phyloP scores from a whole-genome alignment of 2,888 invertebrate species.

The Carcina quercana region DNA sequence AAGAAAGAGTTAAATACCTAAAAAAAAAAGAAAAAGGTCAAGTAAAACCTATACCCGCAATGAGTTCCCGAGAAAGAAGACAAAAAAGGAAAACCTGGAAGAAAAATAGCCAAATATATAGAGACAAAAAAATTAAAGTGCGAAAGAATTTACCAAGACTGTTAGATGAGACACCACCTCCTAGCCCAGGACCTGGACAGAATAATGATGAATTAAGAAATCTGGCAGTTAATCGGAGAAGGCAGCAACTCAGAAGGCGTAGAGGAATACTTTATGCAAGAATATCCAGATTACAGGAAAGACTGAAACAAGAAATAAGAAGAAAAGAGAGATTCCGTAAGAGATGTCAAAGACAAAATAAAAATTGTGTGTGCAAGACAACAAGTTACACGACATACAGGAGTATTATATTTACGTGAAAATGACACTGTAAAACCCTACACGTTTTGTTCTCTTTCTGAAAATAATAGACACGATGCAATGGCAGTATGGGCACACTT shows the following conservation, averaged over 20 bases:
- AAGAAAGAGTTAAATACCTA: constrained; percentile 3
- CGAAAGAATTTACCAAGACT: constrained; percentile 14
- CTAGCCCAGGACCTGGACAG: constrained; percentile 11
- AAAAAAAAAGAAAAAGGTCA: constrained; percentile 5
- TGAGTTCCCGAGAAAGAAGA: constrained; percentile 7
- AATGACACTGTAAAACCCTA: constrained; percentile 7
- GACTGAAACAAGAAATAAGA: constrained; percentile 12
- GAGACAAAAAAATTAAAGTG: constrained; percentile 8
- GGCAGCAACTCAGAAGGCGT: constrained; percentile 13
- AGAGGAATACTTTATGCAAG: constrained; percentile 15
- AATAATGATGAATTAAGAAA: constrained; percentile 10
- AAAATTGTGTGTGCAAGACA: constrained; percentile 3
- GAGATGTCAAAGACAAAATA: constrained; percentile 11
- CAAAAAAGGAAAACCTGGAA: constrained; percentile 7
- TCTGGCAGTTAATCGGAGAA: constrained; percentile 10
- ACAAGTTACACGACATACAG: constrained; percentile 15
- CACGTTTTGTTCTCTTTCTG: constrained; percentile 15
- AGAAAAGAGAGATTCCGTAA: constrained; percentile 13
- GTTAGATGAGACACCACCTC: constrained; percentile 14
- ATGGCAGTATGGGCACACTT: constrained; percentile 16
- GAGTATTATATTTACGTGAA: constrained; percentile 11
- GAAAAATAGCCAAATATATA: constrained; percentile 8
- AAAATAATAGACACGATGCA: constrained; percentile 15
- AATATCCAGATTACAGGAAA: constrained; percentile 14
- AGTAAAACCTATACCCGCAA: constrained; percentile 5